Conservation (phyloP, 2,797 vertebrate species). For the Octomys mimax region DNA sequence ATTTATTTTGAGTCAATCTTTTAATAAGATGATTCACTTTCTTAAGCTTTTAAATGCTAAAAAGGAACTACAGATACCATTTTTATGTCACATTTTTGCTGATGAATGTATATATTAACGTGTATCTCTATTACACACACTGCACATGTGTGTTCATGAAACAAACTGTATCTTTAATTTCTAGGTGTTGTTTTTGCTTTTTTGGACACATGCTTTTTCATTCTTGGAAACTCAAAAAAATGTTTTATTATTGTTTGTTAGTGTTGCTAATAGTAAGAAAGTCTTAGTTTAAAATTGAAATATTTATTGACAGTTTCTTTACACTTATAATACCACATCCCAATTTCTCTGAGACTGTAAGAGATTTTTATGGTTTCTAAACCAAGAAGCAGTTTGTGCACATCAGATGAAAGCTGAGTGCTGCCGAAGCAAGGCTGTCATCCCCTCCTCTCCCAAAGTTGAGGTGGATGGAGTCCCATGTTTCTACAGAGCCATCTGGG, state of each 20-base stretch:
- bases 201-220: background rate
- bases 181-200: background rate
- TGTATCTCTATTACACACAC: background rate
- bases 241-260: slow-evolving; percentile 40
- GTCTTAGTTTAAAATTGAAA: background rate
- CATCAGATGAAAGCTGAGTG: background rate
- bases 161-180: background rate
- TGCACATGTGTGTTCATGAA: background rate
- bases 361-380: background rate
- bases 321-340: background rate
- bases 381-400: background rate
- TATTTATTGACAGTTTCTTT: slow-evolving; percentile 18
- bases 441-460: background rate
- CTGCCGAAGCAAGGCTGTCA: background rate
- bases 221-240: background rate
- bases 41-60: background rate
- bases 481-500: too few species aligned
- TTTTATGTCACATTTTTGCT: background rate
- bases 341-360: background rate
- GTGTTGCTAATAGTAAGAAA: background rate
- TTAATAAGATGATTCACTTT: background rate
- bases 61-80: background rate
- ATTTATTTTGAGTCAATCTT: background rate
- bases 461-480: background rate
- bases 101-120: background rate